phyloP scores from a whole-genome alignment of 2,888 invertebrate species.

The Zygaena filipendulae region DNA sequence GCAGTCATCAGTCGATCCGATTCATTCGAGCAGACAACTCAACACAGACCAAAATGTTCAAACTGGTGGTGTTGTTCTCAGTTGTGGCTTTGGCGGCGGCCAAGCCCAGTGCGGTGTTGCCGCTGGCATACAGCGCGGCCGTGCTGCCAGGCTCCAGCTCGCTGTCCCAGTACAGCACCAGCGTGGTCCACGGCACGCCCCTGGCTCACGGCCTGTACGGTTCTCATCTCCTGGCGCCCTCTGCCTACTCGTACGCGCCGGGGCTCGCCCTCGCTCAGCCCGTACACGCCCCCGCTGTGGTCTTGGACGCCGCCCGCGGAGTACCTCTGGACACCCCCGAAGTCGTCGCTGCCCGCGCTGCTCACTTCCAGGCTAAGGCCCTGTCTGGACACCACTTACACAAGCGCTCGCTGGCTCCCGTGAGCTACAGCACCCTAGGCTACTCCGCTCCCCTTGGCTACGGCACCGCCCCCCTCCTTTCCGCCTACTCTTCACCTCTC shows the following conservation, averaged over 20 bases:
- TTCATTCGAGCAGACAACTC: slow-evolving; percentile 34
- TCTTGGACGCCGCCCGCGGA: slow-evolving; percentile 48
- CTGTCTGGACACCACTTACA: slow-evolving; percentile 47
- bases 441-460: slow-evolving; percentile 31
- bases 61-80: slow-evolving; percentile 72
- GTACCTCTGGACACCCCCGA: slow-evolving; percentile 56
- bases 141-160: slow-evolving; percentile 23
- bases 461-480: slow-evolving; percentile 22
- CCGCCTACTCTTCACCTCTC: slow-evolving; percentile 25
- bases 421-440: slow-evolving; percentile 28
- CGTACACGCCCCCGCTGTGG: slow-evolving; percentile 51
- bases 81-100: slow-evolving; percentile 69
- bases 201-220: slow-evolving; percentile 26
- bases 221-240: slow-evolving; percentile 19
- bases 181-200: slow-evolving; percentile 32
- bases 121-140: slow-evolving; percentile 34
- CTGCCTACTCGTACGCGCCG: slow-evolving; percentile 5
- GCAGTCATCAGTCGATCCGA: slow-evolving; percentile 49
- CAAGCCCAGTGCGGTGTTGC: slow-evolving; percentile 41
- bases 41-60: slow-evolving; percentile 62
- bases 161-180: slow-evolving; percentile 29
- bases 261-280: slow-evolving; percentile 29
- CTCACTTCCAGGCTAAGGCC: slow-evolving; percentile 56
- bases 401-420: slow-evolving; percentile 37
- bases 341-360: slow-evolving; percentile 55